A percentile compares a stretch with the other conserved stretches of the same genome.
These are phyloP conservation scores for Mimas tiliae DNA, from an alignment of 2,888 invertebrate genomes.

Conservation along the genomic window DNA sequence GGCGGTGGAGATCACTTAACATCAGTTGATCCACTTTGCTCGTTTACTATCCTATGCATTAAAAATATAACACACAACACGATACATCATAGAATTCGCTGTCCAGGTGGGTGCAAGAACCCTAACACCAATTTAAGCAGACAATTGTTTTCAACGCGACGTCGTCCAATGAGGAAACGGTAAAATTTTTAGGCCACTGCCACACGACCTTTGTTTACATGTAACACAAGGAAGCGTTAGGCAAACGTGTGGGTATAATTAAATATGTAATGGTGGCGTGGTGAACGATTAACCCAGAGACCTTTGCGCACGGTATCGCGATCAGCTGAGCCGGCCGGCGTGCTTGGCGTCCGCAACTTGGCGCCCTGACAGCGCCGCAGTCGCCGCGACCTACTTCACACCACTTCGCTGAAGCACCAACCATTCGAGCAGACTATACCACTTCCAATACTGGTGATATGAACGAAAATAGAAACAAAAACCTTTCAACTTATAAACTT, in stretches of 20 bases:
- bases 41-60: no score
- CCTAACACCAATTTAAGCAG: not conserved
- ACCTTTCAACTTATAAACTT: not conserved
- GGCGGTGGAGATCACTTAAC: no score
- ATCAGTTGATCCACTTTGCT: no score
- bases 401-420: constrained; percentile 24
- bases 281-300: constrained; percentile 72
- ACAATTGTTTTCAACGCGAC: not conserved
- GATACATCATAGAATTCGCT: no score
- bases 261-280: constrained; percentile 52
- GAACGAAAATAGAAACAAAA: constrained; percentile 7
- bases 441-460: constrained; percentile 11
- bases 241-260: constrained; percentile 45
- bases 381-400: constrained; percentile 51
- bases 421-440: constrained; percentile 21
- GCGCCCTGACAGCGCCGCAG: constrained; percentile 33
- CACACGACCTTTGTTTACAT: not conserved
- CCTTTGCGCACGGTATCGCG: constrained; percentile 72
- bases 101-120: no score
- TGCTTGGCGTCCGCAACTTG: constrained; percentile 10
- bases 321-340: constrained; percentile 66
- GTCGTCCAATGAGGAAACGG: not conserved
- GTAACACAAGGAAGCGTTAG: not conserved
- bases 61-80: no score
- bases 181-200: not conserved